These are phyloP conservation scores for Simalia tracyae DNA, from an alignment of 2,797 vertebrate species.

Conservation along the genomic window DNA sequence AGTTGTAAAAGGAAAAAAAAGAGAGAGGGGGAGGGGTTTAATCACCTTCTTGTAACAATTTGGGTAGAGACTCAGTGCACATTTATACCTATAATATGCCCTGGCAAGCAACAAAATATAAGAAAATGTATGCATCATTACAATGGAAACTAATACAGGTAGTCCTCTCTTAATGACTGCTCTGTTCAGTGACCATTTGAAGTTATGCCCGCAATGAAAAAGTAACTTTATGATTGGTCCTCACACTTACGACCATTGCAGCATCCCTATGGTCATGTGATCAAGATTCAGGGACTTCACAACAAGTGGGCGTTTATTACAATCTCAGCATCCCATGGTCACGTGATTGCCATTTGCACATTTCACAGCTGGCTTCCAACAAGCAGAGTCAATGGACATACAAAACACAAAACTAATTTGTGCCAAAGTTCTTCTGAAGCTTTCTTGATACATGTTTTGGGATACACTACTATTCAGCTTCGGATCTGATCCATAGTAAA, in stretches of 20 bases:
- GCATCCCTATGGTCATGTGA: neutral
- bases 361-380: too few relatives aligned
- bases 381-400: neutral
- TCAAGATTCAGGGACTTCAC: neutral
- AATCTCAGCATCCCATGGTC: too few relatives aligned
- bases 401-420: neutral
- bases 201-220: too few relatives aligned
- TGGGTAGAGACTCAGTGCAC: neutral
- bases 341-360: too few relatives aligned
- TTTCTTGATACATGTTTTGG: neutral
- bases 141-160: neutral
- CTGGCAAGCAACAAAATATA: neutral
- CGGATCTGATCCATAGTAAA: neutral
- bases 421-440: neutral
- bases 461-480: neutral
- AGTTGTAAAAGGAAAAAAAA: neutral
- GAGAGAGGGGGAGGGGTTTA: too few relatives aligned
- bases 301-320: neutral
- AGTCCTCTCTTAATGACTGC: neutral
- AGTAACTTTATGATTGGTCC: neutral
- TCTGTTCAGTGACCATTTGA: too few relatives aligned
- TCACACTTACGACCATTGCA: neutral
- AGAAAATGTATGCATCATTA: neutral
- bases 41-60: neutral
- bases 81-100: neutral